These are phyloP conservation scores for Enteromius unitaeniatus DNA, from an alignment of 2,797 vertebrate species.

Conservation along the genomic window DNA sequence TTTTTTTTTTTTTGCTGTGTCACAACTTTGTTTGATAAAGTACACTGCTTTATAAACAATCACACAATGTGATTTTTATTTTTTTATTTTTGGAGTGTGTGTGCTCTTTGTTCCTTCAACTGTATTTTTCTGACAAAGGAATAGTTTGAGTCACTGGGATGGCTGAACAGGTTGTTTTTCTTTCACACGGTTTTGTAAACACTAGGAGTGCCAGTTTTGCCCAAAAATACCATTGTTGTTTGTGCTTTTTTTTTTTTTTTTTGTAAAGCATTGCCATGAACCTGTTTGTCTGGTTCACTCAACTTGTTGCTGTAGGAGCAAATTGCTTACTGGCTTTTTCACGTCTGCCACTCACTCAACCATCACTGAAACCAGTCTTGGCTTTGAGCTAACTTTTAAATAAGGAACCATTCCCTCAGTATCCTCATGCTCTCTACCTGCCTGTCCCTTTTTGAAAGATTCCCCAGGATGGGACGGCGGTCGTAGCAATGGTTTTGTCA, in stretches of 20 bases:
- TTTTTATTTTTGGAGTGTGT: constrained; percentile 1
- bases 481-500: constrained; percentile 84
- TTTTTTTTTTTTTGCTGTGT: neutral
- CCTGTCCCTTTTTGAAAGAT: constrained; percentile 68
- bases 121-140: neutral
- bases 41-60: neutral
- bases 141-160: constrained; percentile 3
- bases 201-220: neutral
- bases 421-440: constrained; percentile 20
- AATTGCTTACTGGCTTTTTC: constrained; percentile 53
- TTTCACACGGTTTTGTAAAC: constrained; percentile 24
- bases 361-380: constrained; percentile 51
- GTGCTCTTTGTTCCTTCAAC: neutral
- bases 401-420: neutral
- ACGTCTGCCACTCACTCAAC: constrained; percentile 48
- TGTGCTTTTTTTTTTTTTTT: neutral
- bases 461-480: constrained; percentile 78
- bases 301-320: constrained; percentile 38
- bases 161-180: constrained; percentile 21
- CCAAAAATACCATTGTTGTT: constrained; percentile 3
- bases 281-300: constrained; percentile 31
- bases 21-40: neutral
- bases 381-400: constrained; percentile 51
- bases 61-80: neutral
- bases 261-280: constrained; percentile 19